Percentiles rank a stretch among this genome's conserved stretches.
phyloP scores from a whole-genome alignment of 2,797 vertebrate species.

The Acrossocheilus wenchowensis region DNA sequence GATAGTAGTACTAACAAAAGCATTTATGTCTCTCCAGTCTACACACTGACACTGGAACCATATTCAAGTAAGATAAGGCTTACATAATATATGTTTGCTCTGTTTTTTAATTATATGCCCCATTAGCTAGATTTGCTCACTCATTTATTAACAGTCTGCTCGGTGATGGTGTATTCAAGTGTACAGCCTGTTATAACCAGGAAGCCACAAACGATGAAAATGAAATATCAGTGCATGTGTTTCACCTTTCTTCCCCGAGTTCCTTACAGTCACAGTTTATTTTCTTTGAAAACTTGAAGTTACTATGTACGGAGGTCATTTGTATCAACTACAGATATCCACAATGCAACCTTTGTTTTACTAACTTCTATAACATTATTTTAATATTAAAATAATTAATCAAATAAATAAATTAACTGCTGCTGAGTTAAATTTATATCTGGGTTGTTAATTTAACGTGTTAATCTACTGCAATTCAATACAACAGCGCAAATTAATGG shows the following conservation, averaged over 20 bases:
- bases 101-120: background rate
- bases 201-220: background rate
- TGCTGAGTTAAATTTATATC: background rate
- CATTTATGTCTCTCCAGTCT: background rate
- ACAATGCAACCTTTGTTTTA: background rate
- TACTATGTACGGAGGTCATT: background rate
- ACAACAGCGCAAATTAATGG: too few species aligned
- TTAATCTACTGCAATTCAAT: background rate
- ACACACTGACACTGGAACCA: background rate
- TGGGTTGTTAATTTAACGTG: background rate
- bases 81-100: background rate
- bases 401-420: background rate
- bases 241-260: background rate
- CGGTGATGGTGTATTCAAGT: background rate
- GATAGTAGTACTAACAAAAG: background rate
- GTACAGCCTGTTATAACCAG: background rate
- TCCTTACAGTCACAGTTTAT: background rate
- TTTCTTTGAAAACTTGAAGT: background rate
- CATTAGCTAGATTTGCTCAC: constrained; percentile 3
- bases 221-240: background rate
- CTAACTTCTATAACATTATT: too few species aligned
- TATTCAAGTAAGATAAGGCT: background rate
- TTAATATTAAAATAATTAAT: background rate
- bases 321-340: background rate
- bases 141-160: background rate